Evolutionary conservation across 1,140 invertebrate species (phyloP).

Genomic region (Habropoda laboriosa): DNA sequence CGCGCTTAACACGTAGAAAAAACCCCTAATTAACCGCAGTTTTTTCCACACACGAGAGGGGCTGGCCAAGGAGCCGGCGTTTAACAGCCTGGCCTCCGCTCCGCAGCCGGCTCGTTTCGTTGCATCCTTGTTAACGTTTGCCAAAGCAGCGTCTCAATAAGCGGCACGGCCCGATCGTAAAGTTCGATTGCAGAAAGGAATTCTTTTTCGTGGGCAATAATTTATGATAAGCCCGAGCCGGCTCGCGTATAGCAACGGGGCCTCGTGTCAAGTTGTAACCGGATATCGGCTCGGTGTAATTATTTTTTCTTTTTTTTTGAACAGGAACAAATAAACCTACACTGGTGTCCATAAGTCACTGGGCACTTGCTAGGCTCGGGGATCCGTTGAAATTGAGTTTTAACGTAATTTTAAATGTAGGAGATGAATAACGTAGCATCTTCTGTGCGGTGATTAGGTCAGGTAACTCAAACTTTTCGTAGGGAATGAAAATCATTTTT

Average conservation of each 20-base stretch:
- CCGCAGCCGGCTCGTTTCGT: not conserved
- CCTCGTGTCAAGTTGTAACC: constrained; percentile 33
- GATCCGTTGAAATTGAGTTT: no score
- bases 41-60: not conserved
- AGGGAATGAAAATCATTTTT: no score
- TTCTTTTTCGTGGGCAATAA: constrained; percentile 39
- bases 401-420: no score
- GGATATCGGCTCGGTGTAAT: constrained; percentile 46
- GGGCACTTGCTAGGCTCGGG: not conserved
- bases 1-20: constrained; percentile 3
- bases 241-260: not conserved
- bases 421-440: no score
- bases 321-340: not conserved
- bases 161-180: constrained; percentile 39
- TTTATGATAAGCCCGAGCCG: constrained; percentile 41
- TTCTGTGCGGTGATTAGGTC: no score
- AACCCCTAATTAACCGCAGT: constrained; percentile 21
- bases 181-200: constrained; percentile 49
- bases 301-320: constrained; percentile 46
- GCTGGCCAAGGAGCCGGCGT: not conserved
- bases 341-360: not conserved
- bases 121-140: constrained; percentile 39
- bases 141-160: constrained; percentile 47
- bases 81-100: constrained; percentile 1
- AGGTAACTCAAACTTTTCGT: no score